Evolutionary conservation across 2,797 vertebrate species (phyloP).

Genomic region (Apodemus agrarius): DNA sequence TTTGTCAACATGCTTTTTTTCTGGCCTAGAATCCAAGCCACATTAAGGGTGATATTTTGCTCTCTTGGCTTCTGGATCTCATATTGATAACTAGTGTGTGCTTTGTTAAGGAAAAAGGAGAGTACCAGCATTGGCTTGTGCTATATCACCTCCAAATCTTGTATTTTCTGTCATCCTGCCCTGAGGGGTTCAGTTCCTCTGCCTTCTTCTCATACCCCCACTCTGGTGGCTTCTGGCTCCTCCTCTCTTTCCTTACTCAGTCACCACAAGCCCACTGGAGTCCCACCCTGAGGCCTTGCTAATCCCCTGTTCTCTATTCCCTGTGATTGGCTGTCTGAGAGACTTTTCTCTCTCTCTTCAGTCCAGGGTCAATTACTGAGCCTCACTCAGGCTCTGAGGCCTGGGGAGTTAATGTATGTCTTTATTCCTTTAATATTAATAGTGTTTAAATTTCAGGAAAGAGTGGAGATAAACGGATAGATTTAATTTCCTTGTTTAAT

Average conservation of each 20-base stretch:
- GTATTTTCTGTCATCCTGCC: neutral
- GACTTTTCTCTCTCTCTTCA: neutral
- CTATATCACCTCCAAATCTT: neutral
- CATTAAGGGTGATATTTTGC: neutral
- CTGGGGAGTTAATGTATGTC: neutral
- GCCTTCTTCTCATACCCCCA: fast-evolving
- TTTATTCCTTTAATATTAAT: slow-evolving; percentile 59
- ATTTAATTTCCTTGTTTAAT: slow-evolving; percentile 66
- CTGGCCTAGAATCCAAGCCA: neutral
- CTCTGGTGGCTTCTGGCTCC: neutral
- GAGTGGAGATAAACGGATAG: slow-evolving; percentile 52
- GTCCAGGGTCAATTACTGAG: neutral
- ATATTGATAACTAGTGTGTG: neutral
- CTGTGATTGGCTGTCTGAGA: neutral
- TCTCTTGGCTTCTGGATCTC: neutral
- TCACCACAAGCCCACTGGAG: neutral
- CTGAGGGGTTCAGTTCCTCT: neutral
- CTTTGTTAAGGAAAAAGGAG: neutral
- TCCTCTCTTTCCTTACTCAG: neutral
- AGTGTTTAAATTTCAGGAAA: slow-evolving; percentile 59
- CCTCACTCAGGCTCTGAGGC: neutral
- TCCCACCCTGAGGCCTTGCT: neutral
- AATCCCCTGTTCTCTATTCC: neutral
- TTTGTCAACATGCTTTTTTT: neutral
- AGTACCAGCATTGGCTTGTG: neutral